These are phyloP conservation scores for Vipera ursinii DNA, from an alignment of 2,797 vertebrate genomes.

Conservation along the genomic window DNA sequence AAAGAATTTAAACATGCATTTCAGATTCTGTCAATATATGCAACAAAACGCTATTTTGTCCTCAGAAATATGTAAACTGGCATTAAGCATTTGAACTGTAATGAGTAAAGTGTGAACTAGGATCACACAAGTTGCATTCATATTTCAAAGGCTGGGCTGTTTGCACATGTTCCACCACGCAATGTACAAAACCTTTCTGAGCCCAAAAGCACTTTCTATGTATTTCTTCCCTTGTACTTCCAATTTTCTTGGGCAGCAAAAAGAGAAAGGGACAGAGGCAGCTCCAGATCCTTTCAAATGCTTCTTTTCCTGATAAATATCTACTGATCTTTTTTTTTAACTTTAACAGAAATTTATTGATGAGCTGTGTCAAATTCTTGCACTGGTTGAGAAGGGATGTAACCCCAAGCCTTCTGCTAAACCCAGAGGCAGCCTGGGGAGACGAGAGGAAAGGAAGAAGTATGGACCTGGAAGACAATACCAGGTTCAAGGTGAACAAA, in stretches of 20 bases:
- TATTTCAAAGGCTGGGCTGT: neutral
- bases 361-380: neutral
- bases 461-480: neutral
- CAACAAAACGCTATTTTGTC: neutral
- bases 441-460: neutral
- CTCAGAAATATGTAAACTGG: neutral
- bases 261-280: neutral
- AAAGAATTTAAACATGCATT: neutral
- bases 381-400: neutral
- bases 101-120: neutral
- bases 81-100: neutral
- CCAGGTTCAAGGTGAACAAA: neutral
- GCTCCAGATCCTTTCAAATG: neutral
- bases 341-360: neutral
- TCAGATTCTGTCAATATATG: neutral
- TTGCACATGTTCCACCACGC: neutral
- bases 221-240: neutral
- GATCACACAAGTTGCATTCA: neutral
- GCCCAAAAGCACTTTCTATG: neutral
- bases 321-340: neutral
- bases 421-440: neutral
- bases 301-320: neutral
- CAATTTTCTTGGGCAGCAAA: neutral
- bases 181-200: neutral
- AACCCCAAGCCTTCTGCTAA: neutral